phyloP scores from a whole-genome alignment of 1,140 invertebrate genomes.

The Heterodera carotae region DNA sequence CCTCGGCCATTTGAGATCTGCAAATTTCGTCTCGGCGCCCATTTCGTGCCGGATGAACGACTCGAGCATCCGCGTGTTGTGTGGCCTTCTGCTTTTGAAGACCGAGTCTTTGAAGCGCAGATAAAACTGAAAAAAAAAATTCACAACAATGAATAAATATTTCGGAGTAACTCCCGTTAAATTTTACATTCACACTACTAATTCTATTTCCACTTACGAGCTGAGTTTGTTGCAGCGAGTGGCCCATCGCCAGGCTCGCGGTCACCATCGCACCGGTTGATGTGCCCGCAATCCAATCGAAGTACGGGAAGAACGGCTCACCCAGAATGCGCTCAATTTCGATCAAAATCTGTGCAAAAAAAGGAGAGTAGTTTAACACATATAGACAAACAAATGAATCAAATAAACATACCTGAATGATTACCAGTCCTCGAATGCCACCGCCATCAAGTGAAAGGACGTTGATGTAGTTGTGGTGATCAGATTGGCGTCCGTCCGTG shows the following conservation, averaged over 20 bases:
- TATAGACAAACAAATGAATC: too few relatives aligned
- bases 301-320: conserved; percentile 68
- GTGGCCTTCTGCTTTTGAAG: conserved; percentile 64
- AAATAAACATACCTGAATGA: conserved; percentile 52
- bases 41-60: conserved; percentile 82
- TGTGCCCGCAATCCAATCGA: conserved; percentile 96
- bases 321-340: conserved; percentile 56
- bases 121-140: too few relatives aligned
- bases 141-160: too few relatives aligned
- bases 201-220: neutral
- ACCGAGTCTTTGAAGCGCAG: too few relatives aligned
- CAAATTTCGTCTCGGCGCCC: conserved; percentile 71
- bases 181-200: neutral
- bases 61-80: conserved; percentile 79
- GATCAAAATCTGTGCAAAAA: conserved; percentile 53
- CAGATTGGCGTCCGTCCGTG: conserved; percentile 28
- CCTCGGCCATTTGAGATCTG: conserved; percentile 67
- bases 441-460: conserved; percentile 61
- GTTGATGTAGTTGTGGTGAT: conserved; percentile 50
- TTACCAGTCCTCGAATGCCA: conserved; percentile 62
- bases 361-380: conserved; percentile 45
- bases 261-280: conserved; percentile 93
- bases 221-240: conserved; percentile 9
- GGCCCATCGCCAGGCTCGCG: conserved; percentile 69
- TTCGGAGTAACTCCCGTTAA: too few relatives aligned